Evolutionary conservation across 1,140 invertebrate genomes (phyloP), one percentile per base, ranked within the genome.

Genomic region (Tetragonula clypearis): DNA sequence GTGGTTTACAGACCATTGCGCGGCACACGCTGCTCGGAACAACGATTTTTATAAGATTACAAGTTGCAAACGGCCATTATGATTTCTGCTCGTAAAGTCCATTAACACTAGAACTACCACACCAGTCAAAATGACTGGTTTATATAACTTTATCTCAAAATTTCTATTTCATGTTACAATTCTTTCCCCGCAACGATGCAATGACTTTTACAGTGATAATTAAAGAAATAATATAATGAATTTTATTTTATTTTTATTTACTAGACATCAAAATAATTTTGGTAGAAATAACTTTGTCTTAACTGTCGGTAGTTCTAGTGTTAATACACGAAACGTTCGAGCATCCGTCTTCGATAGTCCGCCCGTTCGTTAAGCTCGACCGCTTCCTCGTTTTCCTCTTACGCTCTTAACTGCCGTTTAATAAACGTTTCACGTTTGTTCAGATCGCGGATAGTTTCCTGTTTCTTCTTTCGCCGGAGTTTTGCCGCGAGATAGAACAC

Each of bases 391-490:
- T 21, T 26, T 26, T 56, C 26, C 14, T 62, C 4, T 21, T 30
- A 84, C 41, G 19, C 15, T 71, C 65, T 78, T 84, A 84, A 84
- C 72, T 84, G 68, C 76, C 66, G 23, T 72, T 72, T 53, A 65
- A 65, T 35, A 79, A 72, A 60, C 75, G 35, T 21, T 35, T 12
- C 41, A 12, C 26, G 15, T 55, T 21, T 21, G 23, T 55, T n/a
- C 19, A 5, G 17, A 26, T 11, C n/a, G 23, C 26, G 17, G 5
- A 21, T 23, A 60, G 21, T 60, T 60, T 35, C 74, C 19, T 53
- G 15, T 62, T n/a, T 14, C 21, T 35, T 69, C 26, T 19, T 49
- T 8, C 49, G 41, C 8, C 9, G 41, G 41, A 49, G 41, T 49
- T 49, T 49, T 8, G 41, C 41, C 41, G 41, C 41, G 41, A 49